These are phyloP conservation scores for Drosophila sordidula DNA, from an alignment of 2,888 invertebrate species.

Conservation along the genomic window DNA sequence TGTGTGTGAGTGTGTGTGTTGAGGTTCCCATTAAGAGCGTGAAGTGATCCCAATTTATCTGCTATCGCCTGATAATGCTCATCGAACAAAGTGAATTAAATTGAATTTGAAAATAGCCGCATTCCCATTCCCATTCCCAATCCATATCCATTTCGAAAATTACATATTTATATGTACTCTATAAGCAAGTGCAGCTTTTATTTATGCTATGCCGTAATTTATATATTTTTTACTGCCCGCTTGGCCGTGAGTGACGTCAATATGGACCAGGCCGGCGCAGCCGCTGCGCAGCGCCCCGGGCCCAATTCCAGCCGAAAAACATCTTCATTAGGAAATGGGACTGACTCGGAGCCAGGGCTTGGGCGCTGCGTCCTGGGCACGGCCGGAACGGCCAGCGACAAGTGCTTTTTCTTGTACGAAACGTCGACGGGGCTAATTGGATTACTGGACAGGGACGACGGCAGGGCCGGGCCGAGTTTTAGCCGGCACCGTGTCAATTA, in stretches of 20 bases:
- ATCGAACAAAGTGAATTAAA: conserved; percentile 85
- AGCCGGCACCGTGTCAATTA: conserved; percentile 73
- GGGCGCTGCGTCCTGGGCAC: conserved; percentile 8
- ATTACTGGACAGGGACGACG: conserved; percentile 60
- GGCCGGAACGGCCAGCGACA: conserved; percentile 60
- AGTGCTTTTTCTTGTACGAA: conserved; percentile 83
- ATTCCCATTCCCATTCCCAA: conserved; percentile 4
- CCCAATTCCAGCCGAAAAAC: conserved; percentile 52
- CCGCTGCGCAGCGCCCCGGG: conserved; percentile 46
- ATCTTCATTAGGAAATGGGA: conserved; percentile 74
- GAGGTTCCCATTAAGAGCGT: conserved; percentile 84
- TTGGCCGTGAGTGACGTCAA: conserved; percentile 58
- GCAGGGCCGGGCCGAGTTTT: conserved; percentile 14
- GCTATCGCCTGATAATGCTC: conserved; percentile 85
- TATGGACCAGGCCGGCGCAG: conserved; percentile 16
- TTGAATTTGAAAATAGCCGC: conserved; percentile 82
- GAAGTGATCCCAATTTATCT: conserved; percentile 85
- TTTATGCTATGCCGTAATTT: conserved; percentile 65
- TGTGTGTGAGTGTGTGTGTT: conserved; percentile 7
- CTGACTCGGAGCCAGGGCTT: conserved; percentile 13
- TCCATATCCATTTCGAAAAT: conserved; percentile 14
- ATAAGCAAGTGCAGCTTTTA: conserved; percentile 52
- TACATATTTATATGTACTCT: conserved; percentile 12
- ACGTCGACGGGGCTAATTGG: conserved; percentile 82
- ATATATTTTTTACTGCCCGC: conserved; percentile 63